phyloP scores from a whole-genome alignment of 2,888 invertebrate genomes.

The Thecocarcelia acutangulata region DNA sequence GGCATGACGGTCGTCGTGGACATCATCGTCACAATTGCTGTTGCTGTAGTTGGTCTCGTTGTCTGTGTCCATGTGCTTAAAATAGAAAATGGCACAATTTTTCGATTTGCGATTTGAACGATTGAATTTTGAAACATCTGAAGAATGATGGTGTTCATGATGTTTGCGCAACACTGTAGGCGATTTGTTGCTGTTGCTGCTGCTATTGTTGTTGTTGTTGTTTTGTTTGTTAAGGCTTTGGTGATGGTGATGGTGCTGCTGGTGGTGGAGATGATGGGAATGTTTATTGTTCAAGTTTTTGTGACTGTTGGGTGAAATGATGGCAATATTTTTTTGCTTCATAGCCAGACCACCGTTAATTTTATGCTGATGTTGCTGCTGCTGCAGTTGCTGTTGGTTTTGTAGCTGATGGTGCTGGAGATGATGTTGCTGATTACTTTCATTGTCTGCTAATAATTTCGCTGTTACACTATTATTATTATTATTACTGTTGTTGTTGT shows the following conservation, averaged over 20 bases:
- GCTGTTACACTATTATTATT: constrained; percentile 59
- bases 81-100: constrained; percentile 92
- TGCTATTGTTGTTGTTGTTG: constrained; percentile 73
- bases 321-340: constrained; percentile 77
- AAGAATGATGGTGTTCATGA: constrained; percentile 81
- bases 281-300: constrained; percentile 53
- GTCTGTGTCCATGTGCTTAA: constrained; percentile 93
- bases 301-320: constrained; percentile 76
- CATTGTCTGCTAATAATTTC: constrained; percentile 59
- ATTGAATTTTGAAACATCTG: constrained; percentile 85
- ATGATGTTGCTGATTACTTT: constrained; percentile 63
- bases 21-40: constrained; percentile 71
- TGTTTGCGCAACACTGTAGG: constrained; percentile 78
- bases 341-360: constrained; percentile 55
- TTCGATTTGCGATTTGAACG: constrained; percentile 90
- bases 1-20: constrained; percentile 51
- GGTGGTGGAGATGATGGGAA: constrained; percentile 32
- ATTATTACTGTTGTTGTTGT: constrained; percentile 45
- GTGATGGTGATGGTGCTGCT: constrained; percentile 7
- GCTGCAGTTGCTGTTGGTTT: constrained; percentile 71
- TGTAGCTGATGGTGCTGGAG: constrained; percentile 68
- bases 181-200: constrained; percentile 73
- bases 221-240: constrained; percentile 22
- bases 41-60: constrained; percentile 84
- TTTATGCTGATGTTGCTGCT: constrained; percentile 71